phyloP scores from a whole-genome alignment of 2,888 invertebrate genomes.

The Alloscopus bannaensis region DNA sequence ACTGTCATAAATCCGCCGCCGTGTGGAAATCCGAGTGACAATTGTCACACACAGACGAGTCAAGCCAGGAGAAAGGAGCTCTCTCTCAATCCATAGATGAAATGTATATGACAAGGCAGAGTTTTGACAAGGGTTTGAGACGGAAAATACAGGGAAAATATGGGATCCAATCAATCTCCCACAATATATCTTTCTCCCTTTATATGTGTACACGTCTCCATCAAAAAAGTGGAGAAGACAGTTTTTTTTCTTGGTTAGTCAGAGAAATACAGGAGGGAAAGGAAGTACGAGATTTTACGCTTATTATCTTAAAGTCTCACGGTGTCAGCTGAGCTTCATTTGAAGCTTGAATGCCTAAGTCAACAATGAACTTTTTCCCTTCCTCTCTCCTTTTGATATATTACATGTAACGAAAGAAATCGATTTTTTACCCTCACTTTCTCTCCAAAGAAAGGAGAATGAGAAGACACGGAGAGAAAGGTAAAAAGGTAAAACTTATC shows the following conservation, averaged over 20 bases:
- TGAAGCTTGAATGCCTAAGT: constrained; percentile 37
- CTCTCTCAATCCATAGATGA: constrained; percentile 36
- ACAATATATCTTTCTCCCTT: neutral
- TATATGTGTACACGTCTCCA: neutral
- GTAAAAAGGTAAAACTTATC: too few relatives aligned
- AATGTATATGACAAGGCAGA: constrained; percentile 45
- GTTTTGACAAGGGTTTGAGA: constrained; percentile 51
- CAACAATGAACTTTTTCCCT: constrained; percentile 36
- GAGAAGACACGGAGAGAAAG: too few relatives aligned
- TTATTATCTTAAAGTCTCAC: constrained; percentile 35
- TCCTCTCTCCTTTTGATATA: constrained; percentile 20
- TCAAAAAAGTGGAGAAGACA: constrained; percentile 5
- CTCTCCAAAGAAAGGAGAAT: too few relatives aligned
- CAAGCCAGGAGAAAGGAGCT: constrained; percentile 11
- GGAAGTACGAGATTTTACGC: constrained; percentile 37
- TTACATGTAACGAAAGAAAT: constrained; percentile 1
- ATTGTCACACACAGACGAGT: constrained; percentile 43
- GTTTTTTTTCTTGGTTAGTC: too few relatives aligned
- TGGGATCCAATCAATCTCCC: constrained; percentile 50
- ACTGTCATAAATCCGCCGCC: constrained; percentile 61
- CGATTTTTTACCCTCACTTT: neutral
- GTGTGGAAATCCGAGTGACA: constrained; percentile 55
- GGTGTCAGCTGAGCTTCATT: constrained; percentile 51
- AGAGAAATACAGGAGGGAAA: constrained; percentile 11
- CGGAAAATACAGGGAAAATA: constrained; percentile 39